A percentile compares a stretch with the other conserved stretches of the same genome.
Evolutionary conservation across 2,113 vertebrate genomes (phyloP).

Genomic region (Actenoides hombroni): DNA sequence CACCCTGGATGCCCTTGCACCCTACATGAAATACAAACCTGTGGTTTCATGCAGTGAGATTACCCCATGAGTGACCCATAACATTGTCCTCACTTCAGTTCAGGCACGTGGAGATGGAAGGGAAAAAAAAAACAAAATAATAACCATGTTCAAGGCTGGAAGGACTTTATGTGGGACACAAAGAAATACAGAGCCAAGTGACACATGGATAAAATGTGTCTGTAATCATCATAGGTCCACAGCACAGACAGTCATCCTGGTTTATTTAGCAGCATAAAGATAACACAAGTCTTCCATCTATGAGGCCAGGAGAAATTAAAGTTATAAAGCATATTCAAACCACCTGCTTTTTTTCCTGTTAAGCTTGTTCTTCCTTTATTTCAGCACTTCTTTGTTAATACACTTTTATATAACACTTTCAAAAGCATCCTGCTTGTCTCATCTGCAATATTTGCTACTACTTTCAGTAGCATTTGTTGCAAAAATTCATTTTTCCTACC

Average conservation of each 20-base stretch:
- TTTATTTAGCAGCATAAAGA: background rate
- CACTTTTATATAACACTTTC: background rate
- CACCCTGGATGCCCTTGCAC: accelerated
- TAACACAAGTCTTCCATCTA: background rate
- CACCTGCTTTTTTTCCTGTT: background rate
- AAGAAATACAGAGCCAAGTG: background rate
- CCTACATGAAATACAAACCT: background rate
- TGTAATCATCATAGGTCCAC: background rate
- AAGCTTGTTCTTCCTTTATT: background rate
- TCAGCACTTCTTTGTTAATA: background rate
- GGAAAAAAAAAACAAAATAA: background rate
- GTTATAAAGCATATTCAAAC: background rate
- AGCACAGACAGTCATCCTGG: background rate
- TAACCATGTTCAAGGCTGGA: background rate
- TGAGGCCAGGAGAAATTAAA: background rate
- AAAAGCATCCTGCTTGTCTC: background rate
- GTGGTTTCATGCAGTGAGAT: background rate
- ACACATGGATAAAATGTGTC: background rate
- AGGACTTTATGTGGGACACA: background rate
- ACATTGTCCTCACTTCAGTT: background rate
- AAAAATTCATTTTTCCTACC: background rate
- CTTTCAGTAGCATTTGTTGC: background rate
- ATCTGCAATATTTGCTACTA: background rate
- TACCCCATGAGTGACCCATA: background rate
- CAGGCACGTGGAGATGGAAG: background rate